These are phyloP conservation scores for Platorchestia sp. DNA, from an alignment of 1,140 invertebrate species.

Conservation along the genomic window DNA sequence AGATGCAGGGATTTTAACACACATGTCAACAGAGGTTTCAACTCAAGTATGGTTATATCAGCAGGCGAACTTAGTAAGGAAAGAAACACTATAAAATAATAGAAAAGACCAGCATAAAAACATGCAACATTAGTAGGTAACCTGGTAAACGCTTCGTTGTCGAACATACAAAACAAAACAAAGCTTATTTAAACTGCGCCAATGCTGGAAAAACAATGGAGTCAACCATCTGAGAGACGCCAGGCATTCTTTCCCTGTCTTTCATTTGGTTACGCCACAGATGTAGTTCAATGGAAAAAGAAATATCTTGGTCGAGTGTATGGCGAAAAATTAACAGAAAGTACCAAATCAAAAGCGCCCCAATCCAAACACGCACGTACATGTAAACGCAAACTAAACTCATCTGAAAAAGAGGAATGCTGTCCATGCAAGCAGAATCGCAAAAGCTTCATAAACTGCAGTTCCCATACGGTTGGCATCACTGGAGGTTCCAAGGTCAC, in stretches of 20 bases:
- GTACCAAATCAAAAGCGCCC: not conserved
- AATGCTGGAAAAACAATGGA: not conserved
- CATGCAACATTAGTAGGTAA: not conserved
- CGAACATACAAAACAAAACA: not conserved
- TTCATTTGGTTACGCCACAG: too few species aligned
- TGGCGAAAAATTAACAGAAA: not conserved
- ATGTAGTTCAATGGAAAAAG: too few species aligned
- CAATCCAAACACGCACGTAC: not conserved
- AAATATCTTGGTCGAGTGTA: not conserved
- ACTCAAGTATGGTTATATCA: not conserved
- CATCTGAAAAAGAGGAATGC: not conserved
- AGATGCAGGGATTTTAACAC: not conserved
- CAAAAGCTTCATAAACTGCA: not conserved
- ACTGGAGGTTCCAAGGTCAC: slow-evolving; percentile 26
- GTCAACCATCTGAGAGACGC: too few species aligned
- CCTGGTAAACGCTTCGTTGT: not conserved
- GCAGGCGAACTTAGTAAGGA: not conserved
- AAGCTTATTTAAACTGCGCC: not conserved
- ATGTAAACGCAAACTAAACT: not conserved
- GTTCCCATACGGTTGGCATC: slow-evolving; percentile 11
- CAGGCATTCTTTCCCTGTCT: too few species aligned
- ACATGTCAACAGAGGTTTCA: not conserved
- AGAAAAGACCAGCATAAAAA: not conserved
- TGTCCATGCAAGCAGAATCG: not conserved
- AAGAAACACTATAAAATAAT: not conserved